Base-by-base conservation (phyloP, 2,113 vertebrate genomes). In the Rhinoderma darwinii region DNA sequence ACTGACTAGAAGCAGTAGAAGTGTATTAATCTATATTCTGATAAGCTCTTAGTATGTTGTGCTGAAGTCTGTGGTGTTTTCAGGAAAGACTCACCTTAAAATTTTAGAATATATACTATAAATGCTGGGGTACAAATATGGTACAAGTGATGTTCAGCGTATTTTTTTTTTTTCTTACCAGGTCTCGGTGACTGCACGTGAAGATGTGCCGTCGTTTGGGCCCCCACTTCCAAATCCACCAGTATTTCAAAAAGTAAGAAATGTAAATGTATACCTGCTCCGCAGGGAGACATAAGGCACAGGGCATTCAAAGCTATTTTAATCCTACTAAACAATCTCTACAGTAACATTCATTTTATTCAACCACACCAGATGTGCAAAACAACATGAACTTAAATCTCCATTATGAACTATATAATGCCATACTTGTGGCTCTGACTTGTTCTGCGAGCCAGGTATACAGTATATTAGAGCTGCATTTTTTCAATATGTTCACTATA, bases 111-210 rank as follows among this genome's bases (percentile, higher is more conserved):
- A 0, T 37, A 20, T 9, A 70, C 66, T 27, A 32, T 15, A 35
- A 66, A 14, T 7, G 1, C 0, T 1, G 63, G 14, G 25, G n/a
- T 14, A 27, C 8, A 27, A 63, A 6, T 47, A 63, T 63, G 56
- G n/a, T 59, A 59, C 56, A n/a, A 72, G 32, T 27, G 32, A n/a
- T 77, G 74, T 35, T 35, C 9, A 25, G 9, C 3, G 2, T 6
- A 32, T 27, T 1, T 66, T 32, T 61, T 0, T 61, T 59, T 84
- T 76, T 12, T 35, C 10, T 35, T 82, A 32, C 14, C 20, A 99
- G 98, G 96, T 99, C 32, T 96, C 97, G 0, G 95, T 98, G 89
- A 98, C 97, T 0, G 98, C 98, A 0, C 91, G 98, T 87, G 97
- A 99, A 89, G 97, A 98, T 0, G 97, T 99, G 0, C 97, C 97